Percentiles rank a stretch among this genome's conserved stretches.
phyloP scores from a whole-genome alignment of 2,113 vertebrate species.

The Miniopterus natalensis region DNA sequence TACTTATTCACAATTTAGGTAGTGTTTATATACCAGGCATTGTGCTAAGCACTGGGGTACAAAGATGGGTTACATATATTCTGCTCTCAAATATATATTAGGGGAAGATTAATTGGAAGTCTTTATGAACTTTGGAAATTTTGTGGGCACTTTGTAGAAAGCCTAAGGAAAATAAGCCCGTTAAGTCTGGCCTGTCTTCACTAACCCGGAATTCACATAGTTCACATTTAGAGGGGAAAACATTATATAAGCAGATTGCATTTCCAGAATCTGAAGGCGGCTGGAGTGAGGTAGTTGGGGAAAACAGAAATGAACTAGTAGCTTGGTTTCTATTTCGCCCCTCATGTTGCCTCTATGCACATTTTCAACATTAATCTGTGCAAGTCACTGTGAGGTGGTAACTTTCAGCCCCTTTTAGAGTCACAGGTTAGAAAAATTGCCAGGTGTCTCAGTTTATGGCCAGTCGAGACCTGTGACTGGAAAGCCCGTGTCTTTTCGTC shows the following conservation, averaged over 20 bases:
- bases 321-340: slow-evolving; percentile 17
- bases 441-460: background rate
- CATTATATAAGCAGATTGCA: background rate
- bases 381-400: background rate
- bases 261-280: background rate
- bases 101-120: background rate
- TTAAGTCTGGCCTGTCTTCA: background rate
- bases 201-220: background rate
- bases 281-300: background rate
- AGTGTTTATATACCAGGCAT: background rate
- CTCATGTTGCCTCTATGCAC: background rate
- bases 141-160: background rate
- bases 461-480: background rate
- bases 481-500: background rate
- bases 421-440: background rate
- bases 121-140: slow-evolving; percentile 6
- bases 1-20: background rate
- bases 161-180: background rate
- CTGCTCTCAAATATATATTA: background rate
- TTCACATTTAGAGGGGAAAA: background rate
- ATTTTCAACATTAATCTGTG: background rate
- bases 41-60: background rate
- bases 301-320: background rate
- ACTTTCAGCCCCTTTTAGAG: background rate
- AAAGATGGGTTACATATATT: background rate